phyloP scores from a whole-genome alignment of 2,888 invertebrate species.

The Cybosia mesomella region DNA sequence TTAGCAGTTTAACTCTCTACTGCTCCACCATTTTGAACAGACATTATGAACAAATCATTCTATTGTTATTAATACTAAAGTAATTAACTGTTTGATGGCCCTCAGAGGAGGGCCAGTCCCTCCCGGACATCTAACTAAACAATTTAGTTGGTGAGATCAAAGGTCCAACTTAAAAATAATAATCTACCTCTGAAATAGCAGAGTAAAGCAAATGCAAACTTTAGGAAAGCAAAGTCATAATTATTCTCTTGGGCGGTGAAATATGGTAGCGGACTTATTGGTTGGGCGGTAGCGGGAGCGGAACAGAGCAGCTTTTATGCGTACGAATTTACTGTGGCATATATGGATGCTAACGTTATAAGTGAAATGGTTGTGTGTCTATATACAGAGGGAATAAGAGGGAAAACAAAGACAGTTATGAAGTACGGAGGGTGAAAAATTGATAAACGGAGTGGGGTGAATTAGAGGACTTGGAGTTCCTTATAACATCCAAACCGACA shows the following conservation, averaged over 20 bases:
- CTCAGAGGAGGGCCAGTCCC: background rate
- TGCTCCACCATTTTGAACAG: background rate
- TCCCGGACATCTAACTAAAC: slow-evolving; percentile 11
- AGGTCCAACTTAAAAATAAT: slow-evolving; percentile 27
- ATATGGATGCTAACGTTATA: too few relatives aligned
- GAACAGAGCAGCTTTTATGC: background rate
- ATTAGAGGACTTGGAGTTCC: too few relatives aligned
- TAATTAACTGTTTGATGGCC: slow-evolving; percentile 1
- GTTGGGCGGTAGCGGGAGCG: slow-evolving; percentile 22
- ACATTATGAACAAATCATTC: background rate
- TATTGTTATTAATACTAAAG: background rate
- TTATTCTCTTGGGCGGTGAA: slow-evolving; percentile 67
- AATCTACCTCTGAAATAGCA: slow-evolving; percentile 22
- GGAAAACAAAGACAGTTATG: too few relatives aligned
- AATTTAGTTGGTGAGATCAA: slow-evolving; percentile 21
- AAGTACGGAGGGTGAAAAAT: too few relatives aligned
- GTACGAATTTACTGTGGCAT: background rate
- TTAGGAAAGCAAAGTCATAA: slow-evolving; percentile 65
- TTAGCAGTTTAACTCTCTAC: background rate
- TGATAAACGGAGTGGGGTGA: too few relatives aligned
- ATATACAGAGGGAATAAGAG: too few relatives aligned
- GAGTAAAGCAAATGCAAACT: slow-evolving; percentile 72
- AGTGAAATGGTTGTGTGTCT: too few relatives aligned
- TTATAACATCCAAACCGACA: too few relatives aligned
- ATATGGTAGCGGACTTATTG: slow-evolving; percentile 8